Evolutionary conservation across 2,113 vertebrate genomes (phyloP), one percentile per base, ranked within the genome.

Genomic region (Amphiprion percula): DNA sequence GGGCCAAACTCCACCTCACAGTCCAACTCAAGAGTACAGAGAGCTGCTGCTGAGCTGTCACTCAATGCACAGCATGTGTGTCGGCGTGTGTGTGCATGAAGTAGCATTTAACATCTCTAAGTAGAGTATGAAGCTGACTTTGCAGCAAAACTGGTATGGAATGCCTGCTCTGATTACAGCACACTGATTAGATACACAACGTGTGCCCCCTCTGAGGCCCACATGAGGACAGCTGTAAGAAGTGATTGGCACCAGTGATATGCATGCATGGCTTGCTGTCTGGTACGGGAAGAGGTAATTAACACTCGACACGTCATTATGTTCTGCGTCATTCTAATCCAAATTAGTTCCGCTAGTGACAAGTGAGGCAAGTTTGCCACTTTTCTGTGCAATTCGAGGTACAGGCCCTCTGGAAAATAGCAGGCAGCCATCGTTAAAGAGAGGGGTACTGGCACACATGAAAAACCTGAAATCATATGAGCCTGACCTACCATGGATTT

Each of bases 401-500:
- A 6, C 11, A 65, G 1, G 39, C 41, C 17, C 16, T 0, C 4
- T 19, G 23, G n/a, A 68, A 47, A 10, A 53, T 0, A 58, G 0
- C 19, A 68, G 19, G 19, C 11, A 7, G 1, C 7, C 58, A 39
- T 17, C 28, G 64, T 74, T 24, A 26, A 49, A 41, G 1, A 54
- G 7, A 19, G 2, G 41, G 5, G 16, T 5, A 15, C 10, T 0
- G 30, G 4, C 6, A 69, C 1, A 23, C 2, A 24, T 26, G 3
- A 16, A n/a, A 62, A 24, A n/a, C 8, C 30, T 47, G 28, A 53
- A 54, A 75, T 26, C 44, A 50, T 14, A 46, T n/a, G 23, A 1
- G 6, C 49, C 54, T 23, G n/a, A 83, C 94, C 67, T 88, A 99
- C 98, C 98, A 1, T 99, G 95, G 79, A 98, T 98, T 90, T 99